These are phyloP conservation scores for Xylocopa sonorina DNA, from an alignment of 1,140 invertebrate species.

Conservation along the genomic window DNA sequence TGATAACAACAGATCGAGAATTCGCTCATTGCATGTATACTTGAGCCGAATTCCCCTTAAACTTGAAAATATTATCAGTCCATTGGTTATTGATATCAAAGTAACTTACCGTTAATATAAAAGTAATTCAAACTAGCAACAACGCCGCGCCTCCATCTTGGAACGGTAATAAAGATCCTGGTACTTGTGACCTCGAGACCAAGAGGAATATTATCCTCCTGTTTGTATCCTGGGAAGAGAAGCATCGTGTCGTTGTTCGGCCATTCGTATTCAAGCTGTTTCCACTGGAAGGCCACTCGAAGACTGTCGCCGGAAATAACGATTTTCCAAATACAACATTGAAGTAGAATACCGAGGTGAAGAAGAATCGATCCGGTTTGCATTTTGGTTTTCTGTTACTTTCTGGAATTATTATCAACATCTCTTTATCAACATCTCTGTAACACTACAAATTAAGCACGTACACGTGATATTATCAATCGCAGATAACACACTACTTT, in stretches of 20 bases:
- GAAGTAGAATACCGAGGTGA: conserved; percentile 32
- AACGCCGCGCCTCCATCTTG: conserved; percentile 88
- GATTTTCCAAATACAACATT: conserved; percentile 33
- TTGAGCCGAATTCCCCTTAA: too few species aligned
- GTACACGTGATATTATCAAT: too few species aligned
- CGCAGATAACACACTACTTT: too few species aligned
- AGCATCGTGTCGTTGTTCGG: conserved; percentile 78
- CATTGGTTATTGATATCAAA: background rate
- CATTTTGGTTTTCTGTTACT: conserved; percentile 36
- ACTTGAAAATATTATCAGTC: background rate
- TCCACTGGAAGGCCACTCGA: conserved; percentile 87
- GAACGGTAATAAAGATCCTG: conserved; percentile 87
- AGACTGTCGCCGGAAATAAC: conserved; percentile 84
- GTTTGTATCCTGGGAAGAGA: conserved; percentile 77
- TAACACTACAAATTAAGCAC: background rate
- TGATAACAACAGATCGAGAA: too few species aligned
- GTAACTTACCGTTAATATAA: conserved; percentile 85
- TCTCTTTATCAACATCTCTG: background rate
- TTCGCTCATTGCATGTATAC: too few species aligned
- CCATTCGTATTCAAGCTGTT: conserved; percentile 87
- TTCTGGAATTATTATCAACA: background rate
- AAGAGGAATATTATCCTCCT: conserved; percentile 87
- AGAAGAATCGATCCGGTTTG: background rate
- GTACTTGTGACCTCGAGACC: conserved; percentile 86
- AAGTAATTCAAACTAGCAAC: conserved; percentile 89